Conservation (phyloP, 2,888 invertebrate species). For the Trissolcus japonicus region DNA sequence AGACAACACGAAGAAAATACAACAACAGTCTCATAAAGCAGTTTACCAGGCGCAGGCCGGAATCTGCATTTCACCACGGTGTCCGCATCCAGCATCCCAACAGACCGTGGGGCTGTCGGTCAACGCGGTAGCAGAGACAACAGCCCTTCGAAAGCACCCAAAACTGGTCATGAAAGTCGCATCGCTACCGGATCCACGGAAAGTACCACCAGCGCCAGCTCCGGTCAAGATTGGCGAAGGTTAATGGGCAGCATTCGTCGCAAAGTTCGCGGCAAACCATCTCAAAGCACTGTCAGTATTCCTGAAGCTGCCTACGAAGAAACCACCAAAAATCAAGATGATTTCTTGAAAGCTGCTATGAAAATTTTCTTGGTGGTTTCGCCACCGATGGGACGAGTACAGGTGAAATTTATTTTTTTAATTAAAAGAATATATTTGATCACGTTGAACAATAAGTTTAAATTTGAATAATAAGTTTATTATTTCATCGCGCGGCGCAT, state of each 20-base stretch:
- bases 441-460: too few species aligned
- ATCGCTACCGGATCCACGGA: slow-evolving; percentile 60
- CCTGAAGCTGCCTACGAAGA: slow-evolving; percentile 62
- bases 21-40: neutral
- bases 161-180: slow-evolving; percentile 55
- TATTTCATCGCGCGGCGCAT: too few species aligned
- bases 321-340: slow-evolving; percentile 78
- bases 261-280: slow-evolving; percentile 70
- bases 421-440: too few species aligned
- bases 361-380: slow-evolving; percentile 85
- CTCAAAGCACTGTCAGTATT: slow-evolving; percentile 64
- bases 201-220: slow-evolving; percentile 53
- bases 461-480: too few species aligned
- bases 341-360: slow-evolving; percentile 85
- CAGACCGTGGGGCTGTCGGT: slow-evolving; percentile 67
- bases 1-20: neutral
- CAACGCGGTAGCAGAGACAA: slow-evolving; percentile 71
- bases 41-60: slow-evolving; percentile 23
- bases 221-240: slow-evolving; percentile 74
- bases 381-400: slow-evolving; percentile 81
- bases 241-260: slow-evolving; percentile 74
- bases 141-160: slow-evolving; percentile 68
- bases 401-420: slow-evolving; percentile 73
- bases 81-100: slow-evolving; percentile 67
- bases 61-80: slow-evolving; percentile 66